phyloP scores from a whole-genome alignment of 2,797 vertebrate genomes.

The Sphenodon punctatus region DNA sequence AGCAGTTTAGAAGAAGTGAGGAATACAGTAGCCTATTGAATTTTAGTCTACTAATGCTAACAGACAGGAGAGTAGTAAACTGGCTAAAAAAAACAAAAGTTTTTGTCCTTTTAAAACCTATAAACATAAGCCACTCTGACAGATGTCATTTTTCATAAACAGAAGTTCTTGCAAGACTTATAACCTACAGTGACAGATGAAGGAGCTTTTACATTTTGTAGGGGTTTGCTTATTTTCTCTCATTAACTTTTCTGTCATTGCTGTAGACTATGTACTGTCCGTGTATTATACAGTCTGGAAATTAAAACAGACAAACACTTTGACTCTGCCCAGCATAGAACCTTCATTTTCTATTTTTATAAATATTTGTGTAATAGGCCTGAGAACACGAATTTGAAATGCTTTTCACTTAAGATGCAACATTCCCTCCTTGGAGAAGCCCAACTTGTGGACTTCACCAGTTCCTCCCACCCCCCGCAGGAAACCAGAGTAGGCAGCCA shows the following conservation, averaged over 20 bases:
- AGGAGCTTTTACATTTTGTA: constrained; percentile 28
- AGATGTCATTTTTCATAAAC: constrained; percentile 52
- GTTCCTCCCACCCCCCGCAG: too few relatives aligned
- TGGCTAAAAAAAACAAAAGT: background rate
- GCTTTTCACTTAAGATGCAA: too few relatives aligned
- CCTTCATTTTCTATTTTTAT: constrained; percentile 34
- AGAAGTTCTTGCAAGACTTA: constrained; percentile 10
- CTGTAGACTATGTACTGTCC: background rate
- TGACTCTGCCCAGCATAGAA: constrained; percentile 1
- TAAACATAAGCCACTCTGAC: constrained; percentile 38
- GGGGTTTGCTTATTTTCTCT: constrained; percentile 25
- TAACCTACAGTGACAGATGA: background rate
- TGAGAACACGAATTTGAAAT: too few relatives aligned
- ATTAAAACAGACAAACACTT: background rate
- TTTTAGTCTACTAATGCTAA: background rate
- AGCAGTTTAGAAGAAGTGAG: background rate
- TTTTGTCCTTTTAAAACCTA: constrained; percentile 25
- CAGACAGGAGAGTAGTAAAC: background rate
- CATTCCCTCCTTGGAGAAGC: too few relatives aligned
- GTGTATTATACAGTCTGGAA: background rate
- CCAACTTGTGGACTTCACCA: too few relatives aligned
- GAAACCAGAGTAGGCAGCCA: too few relatives aligned
- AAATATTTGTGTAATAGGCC: background rate
- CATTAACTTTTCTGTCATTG: constrained; percentile 33
- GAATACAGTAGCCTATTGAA: background rate